Evolutionary conservation across 1,140 invertebrate genomes (phyloP).

Genomic region (Neotoxoptera formosana): DNA sequence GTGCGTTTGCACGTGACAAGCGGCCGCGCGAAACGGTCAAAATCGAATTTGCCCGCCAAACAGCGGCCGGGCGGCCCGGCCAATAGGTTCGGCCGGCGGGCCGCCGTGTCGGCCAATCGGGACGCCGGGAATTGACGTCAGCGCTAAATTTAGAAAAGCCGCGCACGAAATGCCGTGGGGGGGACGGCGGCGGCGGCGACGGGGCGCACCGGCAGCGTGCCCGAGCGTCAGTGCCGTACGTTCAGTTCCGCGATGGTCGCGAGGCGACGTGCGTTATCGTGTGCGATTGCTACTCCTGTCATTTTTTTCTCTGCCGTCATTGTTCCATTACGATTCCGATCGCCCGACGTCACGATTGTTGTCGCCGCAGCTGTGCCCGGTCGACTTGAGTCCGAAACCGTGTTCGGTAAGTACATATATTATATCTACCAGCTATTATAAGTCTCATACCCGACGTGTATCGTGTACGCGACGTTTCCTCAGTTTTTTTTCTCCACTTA

Average conservation of each 20-base stretch:
- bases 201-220: constrained; percentile 5
- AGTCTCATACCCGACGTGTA: no score
- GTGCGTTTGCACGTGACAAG: constrained; percentile 24
- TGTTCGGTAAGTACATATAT: background rate
- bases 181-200: background rate
- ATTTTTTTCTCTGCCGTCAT: background rate
- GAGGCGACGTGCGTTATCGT: background rate
- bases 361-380: background rate
- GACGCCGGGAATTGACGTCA: constrained; percentile 24
- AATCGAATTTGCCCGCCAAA: constrained; percentile 56
- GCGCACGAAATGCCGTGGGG: background rate
- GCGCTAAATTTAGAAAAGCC: constrained; percentile 25
- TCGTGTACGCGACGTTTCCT: background rate
- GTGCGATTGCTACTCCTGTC: background rate
- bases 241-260: constrained; percentile 47
- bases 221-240: background rate
- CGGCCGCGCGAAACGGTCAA: background rate
- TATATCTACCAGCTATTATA: no score
- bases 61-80: background rate
- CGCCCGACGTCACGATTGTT: background rate
- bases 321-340: background rate
- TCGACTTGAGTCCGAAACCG: background rate
- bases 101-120: constrained; percentile 2
- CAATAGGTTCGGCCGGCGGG: background rate
- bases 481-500: background rate